Evolutionary conservation across 2,113 vertebrate genomes (phyloP), one percentile per base, ranked within the genome.

Genomic region (Cyanoliseus patagonus): DNA sequence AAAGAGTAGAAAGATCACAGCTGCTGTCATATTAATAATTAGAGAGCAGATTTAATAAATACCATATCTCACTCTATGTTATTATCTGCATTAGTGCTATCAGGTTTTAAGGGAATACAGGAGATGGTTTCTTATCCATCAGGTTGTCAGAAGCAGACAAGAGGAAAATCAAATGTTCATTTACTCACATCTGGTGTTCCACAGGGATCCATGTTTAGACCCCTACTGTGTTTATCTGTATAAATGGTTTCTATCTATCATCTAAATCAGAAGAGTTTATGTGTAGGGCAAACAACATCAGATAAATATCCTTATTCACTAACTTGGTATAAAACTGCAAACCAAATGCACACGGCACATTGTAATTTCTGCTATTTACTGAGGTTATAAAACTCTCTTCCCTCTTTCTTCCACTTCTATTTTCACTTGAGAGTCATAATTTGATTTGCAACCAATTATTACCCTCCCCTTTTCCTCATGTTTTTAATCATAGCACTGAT

Each of bases 181-280:
- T 97, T 97, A 96, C 97, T 97, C 97, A 92, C 97, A 98, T 98
- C 97, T 98, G 97, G 94, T 92, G 96, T 97, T 98, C 97, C 97
- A 96, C 73, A 30, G 98, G 96, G 97, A 98, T 91, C 97, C 22
- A 7, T 90, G 83, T 98, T 98, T 98, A 98, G 98, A 97, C 97
- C 97, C 97, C 97, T 95, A 74, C 98, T 46, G 87, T 97, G 97
- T 97, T 98, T 98, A 98, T 98, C 97, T 97, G 96, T 98, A 98
- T 97, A 98, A 98, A 98, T 98, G 97, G 96, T 97, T 97, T 97
- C 97, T 98, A 98, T 98, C 98, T 98, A 98, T 98, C 97, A 98
- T 97, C 97, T 97, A 97, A 98, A 98, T 98, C 98, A 97, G 98
- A 97, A 95, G 93, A 95, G 91, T 93, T 96, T 96, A 95, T 53